phyloP scores from a whole-genome alignment of 2,797 vertebrate species.

The Chromobotia macracanthus region DNA sequence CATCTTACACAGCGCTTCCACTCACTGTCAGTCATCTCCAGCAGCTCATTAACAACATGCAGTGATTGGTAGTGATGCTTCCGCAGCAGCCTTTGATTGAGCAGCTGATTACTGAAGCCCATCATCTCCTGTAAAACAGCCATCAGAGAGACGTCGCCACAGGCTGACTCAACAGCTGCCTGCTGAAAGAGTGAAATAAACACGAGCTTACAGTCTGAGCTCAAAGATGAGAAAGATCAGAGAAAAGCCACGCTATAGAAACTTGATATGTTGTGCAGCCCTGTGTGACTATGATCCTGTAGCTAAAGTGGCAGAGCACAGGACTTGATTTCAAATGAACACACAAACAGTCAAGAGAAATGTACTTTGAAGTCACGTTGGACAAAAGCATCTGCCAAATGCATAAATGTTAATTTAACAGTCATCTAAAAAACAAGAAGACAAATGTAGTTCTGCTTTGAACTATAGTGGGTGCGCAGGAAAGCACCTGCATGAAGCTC shows the following conservation, averaged over 20 bases:
- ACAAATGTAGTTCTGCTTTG: too few relatives aligned
- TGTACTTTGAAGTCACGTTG: too few relatives aligned
- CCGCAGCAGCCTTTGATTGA: conserved; percentile 89
- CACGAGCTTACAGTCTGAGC: background rate
- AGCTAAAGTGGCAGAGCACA: too few relatives aligned
- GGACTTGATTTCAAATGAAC: too few relatives aligned
- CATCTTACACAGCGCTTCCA: conserved; percentile 64
- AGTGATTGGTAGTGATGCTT: conserved; percentile 91
- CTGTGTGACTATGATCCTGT: too few relatives aligned
- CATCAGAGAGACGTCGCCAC: conserved; percentile 86
- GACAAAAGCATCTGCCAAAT: too few relatives aligned
- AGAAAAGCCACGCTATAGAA: too few relatives aligned
- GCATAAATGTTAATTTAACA: too few relatives aligned
- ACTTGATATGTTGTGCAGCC: too few relatives aligned
- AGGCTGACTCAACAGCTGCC: conserved; percentile 77
- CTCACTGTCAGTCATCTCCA: conserved; percentile 86
- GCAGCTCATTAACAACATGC: conserved; percentile 92
- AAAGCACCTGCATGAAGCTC: conserved; percentile 84
- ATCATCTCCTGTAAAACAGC: conserved; percentile 90
- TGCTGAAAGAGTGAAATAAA: conserved; percentile 58
- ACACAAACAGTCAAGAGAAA: too few relatives aligned
- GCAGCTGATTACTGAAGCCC: conserved; percentile 92
- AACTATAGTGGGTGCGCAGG: conserved; percentile 1
- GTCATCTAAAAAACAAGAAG: too few relatives aligned
- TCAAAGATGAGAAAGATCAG: background rate